Conservation (phyloP, 2,797 vertebrate species). For the Dermochelys coriacea region DNA sequence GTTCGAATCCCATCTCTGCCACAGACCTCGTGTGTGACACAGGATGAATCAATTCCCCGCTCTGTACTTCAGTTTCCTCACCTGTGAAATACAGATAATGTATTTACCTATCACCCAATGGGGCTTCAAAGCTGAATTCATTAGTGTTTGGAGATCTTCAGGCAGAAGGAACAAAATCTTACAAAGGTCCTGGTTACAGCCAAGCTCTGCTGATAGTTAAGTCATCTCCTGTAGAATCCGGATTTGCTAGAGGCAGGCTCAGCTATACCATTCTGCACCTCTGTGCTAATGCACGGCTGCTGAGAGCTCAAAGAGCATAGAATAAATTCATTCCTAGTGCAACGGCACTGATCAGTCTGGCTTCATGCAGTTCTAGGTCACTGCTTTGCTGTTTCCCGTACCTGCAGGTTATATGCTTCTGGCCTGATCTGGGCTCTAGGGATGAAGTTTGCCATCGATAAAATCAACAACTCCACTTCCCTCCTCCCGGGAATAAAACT, state of each 20-base stretch:
- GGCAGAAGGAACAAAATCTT: not conserved
- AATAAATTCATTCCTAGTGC: accelerated
- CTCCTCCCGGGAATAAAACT: constrained; percentile 77
- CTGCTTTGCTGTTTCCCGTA: not conserved
- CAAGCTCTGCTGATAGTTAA: not conserved
- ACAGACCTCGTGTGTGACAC: not conserved
- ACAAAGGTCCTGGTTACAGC: accelerated
- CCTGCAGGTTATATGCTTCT: constrained; percentile 1
- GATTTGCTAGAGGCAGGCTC: not conserved
- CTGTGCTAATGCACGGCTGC: too few relatives aligned
- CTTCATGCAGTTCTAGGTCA: accelerated
- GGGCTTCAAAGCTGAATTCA: not conserved
- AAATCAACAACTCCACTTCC: constrained; percentile 78
- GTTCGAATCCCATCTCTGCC: not conserved
- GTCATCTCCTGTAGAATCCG: accelerated
- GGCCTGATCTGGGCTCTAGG: constrained; percentile 79
- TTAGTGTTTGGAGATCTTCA: not conserved
- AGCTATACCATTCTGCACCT: not conserved
- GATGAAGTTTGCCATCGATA: constrained; percentile 78
- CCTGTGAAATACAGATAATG: not conserved
- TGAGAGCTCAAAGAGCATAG: accelerated
- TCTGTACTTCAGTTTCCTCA: not conserved
- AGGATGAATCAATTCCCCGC: not conserved
- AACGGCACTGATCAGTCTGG: accelerated
- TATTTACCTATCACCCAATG: not conserved